Evolutionary conservation across 2,113 vertebrate genomes (phyloP), one percentile per base, ranked within the genome.

Genomic region (Thoracochromis brauschi): DNA sequence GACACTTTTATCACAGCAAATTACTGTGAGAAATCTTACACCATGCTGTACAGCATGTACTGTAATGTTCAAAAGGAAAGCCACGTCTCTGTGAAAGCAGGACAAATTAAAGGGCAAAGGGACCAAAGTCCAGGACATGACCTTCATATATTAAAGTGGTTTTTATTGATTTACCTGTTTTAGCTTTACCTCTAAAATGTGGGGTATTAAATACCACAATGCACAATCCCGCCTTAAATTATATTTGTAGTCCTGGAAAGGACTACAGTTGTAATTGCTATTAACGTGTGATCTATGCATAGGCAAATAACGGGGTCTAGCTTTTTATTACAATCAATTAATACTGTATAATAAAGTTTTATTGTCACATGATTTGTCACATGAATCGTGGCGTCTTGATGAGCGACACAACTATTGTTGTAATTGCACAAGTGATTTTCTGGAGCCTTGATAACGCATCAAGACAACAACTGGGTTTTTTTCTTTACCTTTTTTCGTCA

Each of bases 1-100:
- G 51, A 79, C 17, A 55, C 42, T 91, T 86, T 83, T 54, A 81
- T 87, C 80, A 57, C 68, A 71, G 33, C 78, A 82, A 85, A 90
- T 86, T 51, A 80, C 33, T 80, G 24, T 78, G 54, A 73, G 11
- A n/a, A 2, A 51, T 9, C 14, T 35, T 31, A 58, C 47, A 14
- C 19, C 4, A 21, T n/a, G 83, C 81, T 19, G 13, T 16, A 78
- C 8, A 84, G 57, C 38, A 80, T 65, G 60, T 51, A 33, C 31
- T 38, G 60, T 33, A 51, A 57, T 51, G 19, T 83, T 7, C 9
- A 68, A 3, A 47, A 45, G 42, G 16, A 80, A 35, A 57, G 17
- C 13, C 16, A 7, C 3, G 17, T 83, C 13, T 82, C 55, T 79
- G 14, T 47, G 68, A 63, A 71, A 47, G n/a, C 5, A 13, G 19